Conservation (phyloP, 2,797 vertebrate genomes). For the Saxicola maurus region DNA sequence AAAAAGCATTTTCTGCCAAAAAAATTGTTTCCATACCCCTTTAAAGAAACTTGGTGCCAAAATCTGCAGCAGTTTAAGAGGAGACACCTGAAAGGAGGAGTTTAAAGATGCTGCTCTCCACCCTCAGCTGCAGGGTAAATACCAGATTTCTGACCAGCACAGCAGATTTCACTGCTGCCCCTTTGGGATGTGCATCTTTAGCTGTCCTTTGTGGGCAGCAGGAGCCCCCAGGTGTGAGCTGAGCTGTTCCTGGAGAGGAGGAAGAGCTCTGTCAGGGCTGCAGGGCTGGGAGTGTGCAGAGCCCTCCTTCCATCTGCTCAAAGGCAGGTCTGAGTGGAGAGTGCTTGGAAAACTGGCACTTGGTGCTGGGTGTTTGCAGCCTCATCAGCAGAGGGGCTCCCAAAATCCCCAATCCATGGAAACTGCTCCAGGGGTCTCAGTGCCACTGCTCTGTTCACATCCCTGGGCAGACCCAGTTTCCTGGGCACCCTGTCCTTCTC, state of each 20-base stretch:
- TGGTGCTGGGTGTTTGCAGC: not conserved
- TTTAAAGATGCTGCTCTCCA: not conserved
- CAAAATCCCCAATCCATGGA: not conserved
- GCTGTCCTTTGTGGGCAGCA: not conserved
- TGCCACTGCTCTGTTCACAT: not conserved
- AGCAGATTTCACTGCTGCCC: not conserved
- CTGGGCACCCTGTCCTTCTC: not conserved
- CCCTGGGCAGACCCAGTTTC: not conserved
- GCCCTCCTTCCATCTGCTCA: not conserved
- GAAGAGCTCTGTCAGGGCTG: not conserved
- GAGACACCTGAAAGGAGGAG: not conserved
- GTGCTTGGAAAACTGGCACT: not conserved
- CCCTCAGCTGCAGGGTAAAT: not conserved
- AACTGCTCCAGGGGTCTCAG: not conserved
- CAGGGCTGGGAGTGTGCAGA: not conserved
- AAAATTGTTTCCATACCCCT: constrained; percentile 18
- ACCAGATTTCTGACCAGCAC: not conserved
- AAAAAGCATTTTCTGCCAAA: not conserved
- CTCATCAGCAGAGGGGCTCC: not conserved
- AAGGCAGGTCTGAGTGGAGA: fast-evolving
- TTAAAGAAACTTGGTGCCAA: not conserved
- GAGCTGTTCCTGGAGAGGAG: not conserved
- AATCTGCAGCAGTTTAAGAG: not conserved
- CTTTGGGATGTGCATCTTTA: not conserved
- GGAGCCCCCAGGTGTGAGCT: not conserved